A percentile compares a stretch with the other conserved stretches of the same genome.
Evolutionary conservation across 2,888 invertebrate genomes (phyloP).

Genomic region (Eilema sororculum): DNA sequence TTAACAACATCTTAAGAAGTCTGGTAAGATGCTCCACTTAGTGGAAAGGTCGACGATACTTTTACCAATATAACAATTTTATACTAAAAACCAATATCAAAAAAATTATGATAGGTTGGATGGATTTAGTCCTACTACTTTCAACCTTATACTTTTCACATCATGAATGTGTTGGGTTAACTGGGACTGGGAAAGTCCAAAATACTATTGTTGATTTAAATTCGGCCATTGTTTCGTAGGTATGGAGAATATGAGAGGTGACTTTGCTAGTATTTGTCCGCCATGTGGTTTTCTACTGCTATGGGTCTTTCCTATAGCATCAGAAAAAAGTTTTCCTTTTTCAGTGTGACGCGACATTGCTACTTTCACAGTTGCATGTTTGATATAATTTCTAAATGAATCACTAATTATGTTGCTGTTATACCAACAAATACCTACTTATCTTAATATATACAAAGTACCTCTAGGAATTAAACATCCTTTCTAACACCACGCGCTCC

Average conservation of each 20-base stretch:
- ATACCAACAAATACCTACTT: neutral
- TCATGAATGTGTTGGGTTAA: neutral
- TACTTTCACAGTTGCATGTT: too few relatives aligned
- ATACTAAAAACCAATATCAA: neutral
- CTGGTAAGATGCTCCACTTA: neutral
- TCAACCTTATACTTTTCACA: neutral
- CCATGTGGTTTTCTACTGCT: too few relatives aligned
- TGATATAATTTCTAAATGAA: neutral
- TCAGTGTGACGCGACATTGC: too few relatives aligned
- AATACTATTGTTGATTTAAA: neutral
- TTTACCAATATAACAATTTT: neutral
- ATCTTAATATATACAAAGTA: too few relatives aligned
- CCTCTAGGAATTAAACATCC: neutral
- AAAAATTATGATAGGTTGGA: neutral
- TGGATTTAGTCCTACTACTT: too few relatives aligned
- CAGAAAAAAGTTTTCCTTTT: too few relatives aligned
- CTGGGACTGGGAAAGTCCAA: too few relatives aligned
- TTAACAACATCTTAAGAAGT: neutral
- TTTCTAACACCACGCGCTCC: neutral
- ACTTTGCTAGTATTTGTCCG: too few relatives aligned
- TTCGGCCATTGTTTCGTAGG: too few relatives aligned
- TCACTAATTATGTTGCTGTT: neutral
- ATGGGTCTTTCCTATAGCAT: too few relatives aligned
- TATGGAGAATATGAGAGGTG: neutral
- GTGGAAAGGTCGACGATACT: constrained; percentile 3